phyloP scores from a whole-genome alignment of 2,888 invertebrate species.

The Empis livida region DNA sequence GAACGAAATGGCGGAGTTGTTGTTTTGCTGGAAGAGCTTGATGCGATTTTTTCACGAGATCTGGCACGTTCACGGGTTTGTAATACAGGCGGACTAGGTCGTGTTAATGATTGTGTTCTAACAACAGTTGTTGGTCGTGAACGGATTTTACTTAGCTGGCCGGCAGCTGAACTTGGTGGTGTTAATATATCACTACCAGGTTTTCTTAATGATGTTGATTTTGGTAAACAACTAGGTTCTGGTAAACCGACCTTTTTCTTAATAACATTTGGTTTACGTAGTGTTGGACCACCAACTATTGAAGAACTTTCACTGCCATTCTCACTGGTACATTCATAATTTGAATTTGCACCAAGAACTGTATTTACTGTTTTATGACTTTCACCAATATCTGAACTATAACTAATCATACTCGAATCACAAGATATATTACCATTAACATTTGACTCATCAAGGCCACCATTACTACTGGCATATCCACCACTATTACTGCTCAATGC shows the following conservation, averaged over 20 bases:
- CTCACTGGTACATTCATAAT: slow-evolving; percentile 43
- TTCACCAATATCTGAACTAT: slow-evolving; percentile 55
- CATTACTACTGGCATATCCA: slow-evolving; percentile 53
- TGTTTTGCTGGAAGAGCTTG: slow-evolving; percentile 37
- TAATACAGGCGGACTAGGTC: slow-evolving; percentile 39
- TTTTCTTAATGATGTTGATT: slow-evolving; percentile 4
- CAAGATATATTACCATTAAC: slow-evolving; percentile 49
- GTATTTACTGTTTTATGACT: slow-evolving; percentile 31
- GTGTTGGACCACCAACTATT: slow-evolving; percentile 39
- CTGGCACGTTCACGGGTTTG: slow-evolving; percentile 45
- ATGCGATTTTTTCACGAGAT: slow-evolving; percentile 45
- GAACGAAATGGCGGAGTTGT: slow-evolving; percentile 25
- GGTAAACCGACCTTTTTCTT: slow-evolving; percentile 47
- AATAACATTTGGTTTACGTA: slow-evolving; percentile 26
- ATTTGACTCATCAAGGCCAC: slow-evolving; percentile 39
- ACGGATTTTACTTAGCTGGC: slow-evolving; percentile 14
- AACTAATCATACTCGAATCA: slow-evolving; percentile 65
- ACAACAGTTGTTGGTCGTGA: slow-evolving; percentile 40
- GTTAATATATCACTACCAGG: slow-evolving; percentile 1
- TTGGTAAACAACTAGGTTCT: slow-evolving; percentile 31
- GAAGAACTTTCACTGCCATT: slow-evolving; percentile 71
- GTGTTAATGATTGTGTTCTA: slow-evolving; percentile 40
- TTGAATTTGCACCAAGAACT: slow-evolving; percentile 20
- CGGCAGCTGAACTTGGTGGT: slow-evolving; percentile 9
- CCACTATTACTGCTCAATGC: slow-evolving; percentile 47